A percentile compares a stretch with the other conserved stretches of the same genome.
Conservation (phyloP, 2,113 vertebrate genomes). For the Seriola dumerili region DNA sequence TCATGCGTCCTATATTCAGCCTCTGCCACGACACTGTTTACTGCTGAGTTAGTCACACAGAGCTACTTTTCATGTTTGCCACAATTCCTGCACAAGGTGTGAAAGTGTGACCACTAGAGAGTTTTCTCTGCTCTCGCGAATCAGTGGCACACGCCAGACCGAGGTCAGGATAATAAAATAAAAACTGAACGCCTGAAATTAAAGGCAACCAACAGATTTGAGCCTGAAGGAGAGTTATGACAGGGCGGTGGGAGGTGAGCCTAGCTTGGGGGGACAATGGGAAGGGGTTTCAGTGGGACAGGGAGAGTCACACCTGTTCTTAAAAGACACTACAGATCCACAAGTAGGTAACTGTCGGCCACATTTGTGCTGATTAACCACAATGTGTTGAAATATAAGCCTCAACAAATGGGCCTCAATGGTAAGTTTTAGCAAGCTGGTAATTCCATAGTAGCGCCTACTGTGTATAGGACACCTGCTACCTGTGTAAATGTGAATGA, state of each 20-base stretch:
- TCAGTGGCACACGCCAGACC: background rate
- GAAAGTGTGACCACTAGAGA: constrained; percentile 28
- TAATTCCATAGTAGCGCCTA: too few relatives aligned
- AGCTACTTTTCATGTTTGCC: constrained; percentile 14
- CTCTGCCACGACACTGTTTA: background rate
- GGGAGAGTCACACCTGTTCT: constrained; percentile 7
- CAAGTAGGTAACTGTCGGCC: background rate
- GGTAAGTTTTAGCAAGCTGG: too few relatives aligned
- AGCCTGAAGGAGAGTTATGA: constrained; percentile 14
- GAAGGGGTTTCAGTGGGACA: background rate
- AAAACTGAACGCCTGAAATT: constrained; percentile 13
- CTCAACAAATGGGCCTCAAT: background rate
- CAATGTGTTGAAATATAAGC: background rate
- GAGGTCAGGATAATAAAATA: constrained; percentile 15
- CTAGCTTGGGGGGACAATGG: background rate
- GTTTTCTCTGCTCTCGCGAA: background rate
- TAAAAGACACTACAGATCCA: background rate
- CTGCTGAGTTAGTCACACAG: constrained; percentile 8
- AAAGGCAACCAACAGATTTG: constrained; percentile 4
- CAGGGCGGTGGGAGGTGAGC: background rate
- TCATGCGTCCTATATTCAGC: background rate
- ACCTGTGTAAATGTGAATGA: background rate
- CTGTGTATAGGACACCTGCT: too few relatives aligned
- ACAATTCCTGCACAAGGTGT: background rate
- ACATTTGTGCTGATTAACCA: background rate